Percentiles rank a stretch among this genome's conserved stretches.
phyloP scores from a whole-genome alignment of 23 tunicate species.

The Trididemnum clinides region DNA sequence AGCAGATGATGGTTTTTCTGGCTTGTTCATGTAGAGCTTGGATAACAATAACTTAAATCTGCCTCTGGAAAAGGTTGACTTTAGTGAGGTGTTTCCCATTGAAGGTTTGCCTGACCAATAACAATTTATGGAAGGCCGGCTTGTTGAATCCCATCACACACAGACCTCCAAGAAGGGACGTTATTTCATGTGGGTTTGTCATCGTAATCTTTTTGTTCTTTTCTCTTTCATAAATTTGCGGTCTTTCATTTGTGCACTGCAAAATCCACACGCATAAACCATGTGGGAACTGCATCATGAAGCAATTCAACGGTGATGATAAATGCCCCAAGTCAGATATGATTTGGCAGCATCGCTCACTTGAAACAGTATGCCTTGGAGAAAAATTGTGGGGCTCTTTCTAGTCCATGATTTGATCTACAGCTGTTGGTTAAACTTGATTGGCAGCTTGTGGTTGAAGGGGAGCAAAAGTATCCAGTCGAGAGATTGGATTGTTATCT shows the following conservation, averaged over 20 bases:
- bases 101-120: constrained; percentile 17
- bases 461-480: constrained; percentile 13
- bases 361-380: constrained; percentile 11
- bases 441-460: constrained; percentile 17
- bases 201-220: background rate
- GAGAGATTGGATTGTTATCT: constrained; percentile 18
- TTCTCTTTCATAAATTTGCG: constrained; percentile 8
- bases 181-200: constrained; percentile 21
- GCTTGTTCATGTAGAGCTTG: background rate
- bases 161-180: constrained; percentile 15
- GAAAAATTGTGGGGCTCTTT: constrained; percentile 11
- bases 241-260: no score
- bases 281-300: constrained; percentile 7
- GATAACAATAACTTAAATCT: background rate
- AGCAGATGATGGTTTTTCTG: constrained; percentile 21
- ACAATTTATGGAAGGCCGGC: no score
- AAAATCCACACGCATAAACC: background rate
- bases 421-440: no score
- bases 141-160: no score
- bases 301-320: background rate
- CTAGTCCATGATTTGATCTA: background rate
- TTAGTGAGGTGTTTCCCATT: background rate
- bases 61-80: constrained; percentile 15
- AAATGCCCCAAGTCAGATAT: constrained; percentile 4
- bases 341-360: constrained; percentile 20